These are phyloP conservation scores for Temnothorax curvispinosus DNA, from an alignment of 1,140 invertebrate genomes.

Conservation along the genomic window DNA sequence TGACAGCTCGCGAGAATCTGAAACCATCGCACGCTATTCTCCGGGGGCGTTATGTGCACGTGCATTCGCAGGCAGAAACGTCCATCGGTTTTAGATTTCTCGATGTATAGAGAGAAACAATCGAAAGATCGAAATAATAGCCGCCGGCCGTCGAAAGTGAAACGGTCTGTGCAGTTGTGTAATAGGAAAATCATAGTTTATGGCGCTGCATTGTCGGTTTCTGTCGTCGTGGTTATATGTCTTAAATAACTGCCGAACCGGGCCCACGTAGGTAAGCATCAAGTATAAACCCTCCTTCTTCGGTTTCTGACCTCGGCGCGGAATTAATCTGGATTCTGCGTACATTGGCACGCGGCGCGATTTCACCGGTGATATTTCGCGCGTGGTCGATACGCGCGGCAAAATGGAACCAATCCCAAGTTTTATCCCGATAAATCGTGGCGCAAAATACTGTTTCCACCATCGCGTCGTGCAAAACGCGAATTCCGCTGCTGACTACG, in stretches of 20 bases:
- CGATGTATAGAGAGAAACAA: conserved; percentile 11
- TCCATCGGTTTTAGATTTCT: conserved; percentile 40
- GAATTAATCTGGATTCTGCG: conserved; percentile 56
- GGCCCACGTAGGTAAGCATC: conserved; percentile 27
- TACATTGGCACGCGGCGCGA: conserved; percentile 15
- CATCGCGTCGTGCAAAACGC: conserved; percentile 12
- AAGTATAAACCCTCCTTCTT: conserved; percentile 28
- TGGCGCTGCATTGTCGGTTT: conserved; percentile 16
- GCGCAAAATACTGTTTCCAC: conserved; percentile 42
- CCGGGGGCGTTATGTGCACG: not conserved
- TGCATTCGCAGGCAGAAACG: not conserved
- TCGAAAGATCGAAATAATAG: conserved; percentile 51
- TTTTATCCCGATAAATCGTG: conserved; percentile 57
- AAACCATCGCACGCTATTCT: conserved; percentile 50
- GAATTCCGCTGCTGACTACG: conserved; percentile 11
- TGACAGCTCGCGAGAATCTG: conserved; percentile 56
- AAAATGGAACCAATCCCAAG: conserved; percentile 20
- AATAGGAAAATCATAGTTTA: conserved; percentile 52
- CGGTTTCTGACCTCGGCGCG: conserved; percentile 37
- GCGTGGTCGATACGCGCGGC: conserved; percentile 26
- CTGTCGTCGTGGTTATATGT: conserved; percentile 26
- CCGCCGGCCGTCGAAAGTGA: conserved; percentile 39
- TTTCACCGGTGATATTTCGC: conserved; percentile 49
- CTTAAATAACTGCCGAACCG: conserved; percentile 42
- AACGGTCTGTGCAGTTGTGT: conserved; percentile 36